Percentiles rank a stretch among this genome's conserved stretches.
Conservation (phyloP, 2,888 invertebrate species). For the Drosophila lutescens region DNA sequence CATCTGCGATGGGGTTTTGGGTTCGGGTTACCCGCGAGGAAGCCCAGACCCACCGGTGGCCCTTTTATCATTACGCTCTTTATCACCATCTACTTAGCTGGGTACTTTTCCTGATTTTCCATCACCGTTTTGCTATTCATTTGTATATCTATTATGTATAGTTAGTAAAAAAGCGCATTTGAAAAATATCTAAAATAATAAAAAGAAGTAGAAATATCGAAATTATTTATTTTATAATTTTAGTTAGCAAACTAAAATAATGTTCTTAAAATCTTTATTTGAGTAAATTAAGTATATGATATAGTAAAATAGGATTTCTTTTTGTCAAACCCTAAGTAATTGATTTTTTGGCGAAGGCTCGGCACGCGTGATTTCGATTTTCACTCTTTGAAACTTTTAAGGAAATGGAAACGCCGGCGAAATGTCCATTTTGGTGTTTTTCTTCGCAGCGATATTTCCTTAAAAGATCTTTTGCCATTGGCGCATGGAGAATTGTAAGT, state of each 20-base stretch:
- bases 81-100: background rate
- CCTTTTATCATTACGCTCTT: conserved; percentile 22
- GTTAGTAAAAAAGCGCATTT: too few species aligned
- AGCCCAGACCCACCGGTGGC: conserved; percentile 32
- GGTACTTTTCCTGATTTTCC: conserved; percentile 1
- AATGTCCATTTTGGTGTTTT: conserved; percentile 77
- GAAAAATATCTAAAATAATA: too few species aligned
- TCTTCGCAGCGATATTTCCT: conserved; percentile 62
- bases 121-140: background rate
- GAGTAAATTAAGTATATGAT: too few species aligned
- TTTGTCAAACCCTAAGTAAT: conserved; percentile 13
- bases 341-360: conserved; percentile 63
- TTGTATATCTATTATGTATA: background rate
- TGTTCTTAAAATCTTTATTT: too few species aligned
- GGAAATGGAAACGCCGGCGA: conserved; percentile 74
- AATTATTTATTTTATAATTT: too few species aligned
- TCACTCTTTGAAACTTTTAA: conserved; percentile 79
- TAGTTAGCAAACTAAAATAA: too few species aligned
- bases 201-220: too few species aligned
- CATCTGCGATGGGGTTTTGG: conserved; percentile 46
- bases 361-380: conserved; percentile 70
- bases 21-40: conserved; percentile 56
- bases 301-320: background rate
- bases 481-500: conserved; percentile 44
- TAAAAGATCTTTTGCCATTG: conserved; percentile 44